Conservation (phyloP, 2,797 vertebrate genomes). For the Orientallactaga sibirica region DNA sequence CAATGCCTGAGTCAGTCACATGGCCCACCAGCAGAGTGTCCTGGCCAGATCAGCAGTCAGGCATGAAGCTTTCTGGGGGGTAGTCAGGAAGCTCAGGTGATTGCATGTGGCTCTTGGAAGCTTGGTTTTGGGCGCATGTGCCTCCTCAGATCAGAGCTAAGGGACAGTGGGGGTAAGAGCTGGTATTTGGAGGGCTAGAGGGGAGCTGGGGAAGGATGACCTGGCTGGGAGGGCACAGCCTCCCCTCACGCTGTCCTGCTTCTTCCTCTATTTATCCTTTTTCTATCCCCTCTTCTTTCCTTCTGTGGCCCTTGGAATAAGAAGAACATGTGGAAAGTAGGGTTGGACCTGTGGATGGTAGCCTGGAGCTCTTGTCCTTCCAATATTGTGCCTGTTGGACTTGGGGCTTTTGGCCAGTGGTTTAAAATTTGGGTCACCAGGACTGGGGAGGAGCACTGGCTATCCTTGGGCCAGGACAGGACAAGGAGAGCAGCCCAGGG, state of each 20-base stretch:
- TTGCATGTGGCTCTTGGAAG: background rate
- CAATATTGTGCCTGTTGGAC: rapidly evolving
- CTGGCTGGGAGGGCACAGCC: background rate
- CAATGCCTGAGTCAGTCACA: no score
- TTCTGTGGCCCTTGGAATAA: background rate
- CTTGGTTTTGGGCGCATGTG: background rate
- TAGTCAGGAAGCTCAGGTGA: background rate
- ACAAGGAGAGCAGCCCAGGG: background rate
- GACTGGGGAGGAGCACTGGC: background rate
- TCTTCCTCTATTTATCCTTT: background rate
- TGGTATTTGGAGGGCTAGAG: background rate
- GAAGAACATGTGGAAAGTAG: background rate
- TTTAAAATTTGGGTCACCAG: background rate
- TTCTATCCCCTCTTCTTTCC: background rate
- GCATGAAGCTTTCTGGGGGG: background rate
- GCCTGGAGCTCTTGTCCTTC: background rate
- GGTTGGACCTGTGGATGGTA: background rate
- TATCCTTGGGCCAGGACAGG: background rate
- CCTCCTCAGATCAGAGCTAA: background rate
- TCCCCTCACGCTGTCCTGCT: no score
- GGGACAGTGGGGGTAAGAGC: background rate
- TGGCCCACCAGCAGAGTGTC: background rate
- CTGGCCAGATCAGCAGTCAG: background rate
- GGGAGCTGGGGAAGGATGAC: background rate
- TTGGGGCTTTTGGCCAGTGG: background rate